phyloP scores from a whole-genome alignment of 2,888 invertebrate species.

The Erebia aethiops region DNA sequence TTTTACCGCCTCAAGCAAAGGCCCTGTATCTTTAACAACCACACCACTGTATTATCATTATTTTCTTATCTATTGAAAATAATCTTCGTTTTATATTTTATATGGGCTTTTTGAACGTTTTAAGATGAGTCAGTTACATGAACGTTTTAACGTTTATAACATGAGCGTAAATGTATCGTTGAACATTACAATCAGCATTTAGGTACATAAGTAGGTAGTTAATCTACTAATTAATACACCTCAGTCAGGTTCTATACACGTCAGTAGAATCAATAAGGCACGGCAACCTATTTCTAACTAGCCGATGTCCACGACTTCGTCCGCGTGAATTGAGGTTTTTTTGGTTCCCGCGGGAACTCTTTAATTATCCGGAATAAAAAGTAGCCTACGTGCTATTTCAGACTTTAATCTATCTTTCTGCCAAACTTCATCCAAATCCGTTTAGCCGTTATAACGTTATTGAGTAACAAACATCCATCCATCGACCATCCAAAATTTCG shows the following conservation, averaged over 20 bases:
- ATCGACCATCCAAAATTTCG: no score
- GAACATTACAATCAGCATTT: slow-evolving; percentile 4
- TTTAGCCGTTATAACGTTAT: no score
- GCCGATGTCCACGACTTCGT: no score
- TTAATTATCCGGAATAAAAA: no score
- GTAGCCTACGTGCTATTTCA: no score
- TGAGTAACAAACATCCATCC: no score
- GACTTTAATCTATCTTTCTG: no score
- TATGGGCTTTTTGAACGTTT: background rate
- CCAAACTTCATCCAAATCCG: no score
- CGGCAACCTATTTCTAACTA: background rate
- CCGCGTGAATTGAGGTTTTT: no score
- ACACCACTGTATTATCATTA: background rate
- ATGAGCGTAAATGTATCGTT: background rate
- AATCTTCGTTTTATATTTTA: background rate
- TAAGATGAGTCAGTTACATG: background rate
- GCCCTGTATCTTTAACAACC: background rate
- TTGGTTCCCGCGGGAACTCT: no score
- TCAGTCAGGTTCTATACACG: background rate
- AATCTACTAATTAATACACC: background rate
- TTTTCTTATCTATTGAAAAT: background rate
- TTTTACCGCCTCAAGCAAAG: slow-evolving; percentile 2
- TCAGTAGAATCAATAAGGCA: no score
- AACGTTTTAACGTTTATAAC: background rate
- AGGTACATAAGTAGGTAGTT: background rate